Evolutionary conservation across 1,140 invertebrate species (phyloP).

Genomic region (Cotesia typhae): DNA sequence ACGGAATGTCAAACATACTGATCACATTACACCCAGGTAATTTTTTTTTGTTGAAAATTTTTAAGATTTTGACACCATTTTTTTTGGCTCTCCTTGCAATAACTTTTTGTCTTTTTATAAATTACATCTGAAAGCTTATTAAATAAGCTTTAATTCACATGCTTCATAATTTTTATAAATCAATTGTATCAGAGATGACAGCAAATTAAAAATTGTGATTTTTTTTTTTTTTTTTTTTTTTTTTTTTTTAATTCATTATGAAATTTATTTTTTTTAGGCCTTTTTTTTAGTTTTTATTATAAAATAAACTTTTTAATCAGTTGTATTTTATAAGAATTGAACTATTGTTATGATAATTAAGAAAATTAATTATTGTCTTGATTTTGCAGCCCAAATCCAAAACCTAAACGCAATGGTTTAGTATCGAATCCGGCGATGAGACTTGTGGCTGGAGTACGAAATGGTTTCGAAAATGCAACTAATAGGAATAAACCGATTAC

Average conservation of each 20-base stretch:
- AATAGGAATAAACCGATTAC: constrained; percentile 65
- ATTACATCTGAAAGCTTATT: too few species aligned
- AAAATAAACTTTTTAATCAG: constrained; percentile 22
- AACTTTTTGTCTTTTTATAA: too few species aligned
- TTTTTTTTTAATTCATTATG: too few species aligned
- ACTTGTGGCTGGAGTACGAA: constrained; percentile 74
- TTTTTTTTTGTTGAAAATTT: constrained; percentile 12
- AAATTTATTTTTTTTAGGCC: too few species aligned
- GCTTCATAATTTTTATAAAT: too few species aligned
- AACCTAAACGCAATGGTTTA: constrained; percentile 85
- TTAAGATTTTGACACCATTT: too few species aligned
- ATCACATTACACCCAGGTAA: constrained; percentile 60
- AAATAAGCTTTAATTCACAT: too few species aligned
- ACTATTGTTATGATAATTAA: constrained; percentile 35
- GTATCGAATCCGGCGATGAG: constrained; percentile 91
- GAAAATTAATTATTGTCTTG: not conserved
- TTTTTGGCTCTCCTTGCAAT: too few species aligned
- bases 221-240: too few species aligned
- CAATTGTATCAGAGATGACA: too few species aligned
- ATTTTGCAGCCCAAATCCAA: constrained; percentile 64
- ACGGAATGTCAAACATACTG: constrained; percentile 65
- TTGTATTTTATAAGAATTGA: constrained; percentile 45
- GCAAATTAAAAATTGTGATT: too few species aligned
- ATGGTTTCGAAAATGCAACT: constrained; percentile 71
- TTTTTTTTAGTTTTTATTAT: not conserved